These are phyloP conservation scores for Pantala flavescens DNA, from an alignment of 1,140 invertebrate genomes.

Conservation along the genomic window DNA sequence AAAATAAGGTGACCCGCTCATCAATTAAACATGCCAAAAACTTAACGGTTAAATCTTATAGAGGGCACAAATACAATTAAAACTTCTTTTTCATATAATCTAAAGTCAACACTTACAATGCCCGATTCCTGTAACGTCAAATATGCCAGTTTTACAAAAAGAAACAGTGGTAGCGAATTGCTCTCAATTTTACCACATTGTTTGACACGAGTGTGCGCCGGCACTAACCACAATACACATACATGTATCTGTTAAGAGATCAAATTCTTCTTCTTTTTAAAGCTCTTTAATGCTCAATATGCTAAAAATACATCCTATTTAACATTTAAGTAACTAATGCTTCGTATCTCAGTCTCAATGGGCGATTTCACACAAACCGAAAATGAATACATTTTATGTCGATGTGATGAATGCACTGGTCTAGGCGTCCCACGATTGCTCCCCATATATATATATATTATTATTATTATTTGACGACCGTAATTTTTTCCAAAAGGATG, in stretches of 20 bases:
- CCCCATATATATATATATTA: too few relatives aligned
- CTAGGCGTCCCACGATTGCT: too few relatives aligned
- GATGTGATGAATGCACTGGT: too few relatives aligned
- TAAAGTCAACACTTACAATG: too few relatives aligned
- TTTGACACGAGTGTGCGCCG: not conserved
- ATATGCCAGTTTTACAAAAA: conserved; percentile 1
- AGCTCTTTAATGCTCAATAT: not conserved
- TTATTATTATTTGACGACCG: too few relatives aligned
- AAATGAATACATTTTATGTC: too few relatives aligned
- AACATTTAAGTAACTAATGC: not conserved
- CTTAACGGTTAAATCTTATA: too few relatives aligned
- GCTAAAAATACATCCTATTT: not conserved
- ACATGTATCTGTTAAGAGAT: not conserved
- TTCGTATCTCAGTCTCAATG: not conserved
- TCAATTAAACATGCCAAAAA: not conserved
- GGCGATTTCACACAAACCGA: not conserved
- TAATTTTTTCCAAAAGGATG: too few relatives aligned
- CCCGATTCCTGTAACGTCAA: not conserved
- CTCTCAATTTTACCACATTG: not conserved
- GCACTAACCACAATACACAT: not conserved
- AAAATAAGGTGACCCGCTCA: not conserved
- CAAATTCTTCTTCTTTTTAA: not conserved
- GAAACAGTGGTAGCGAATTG: not conserved
- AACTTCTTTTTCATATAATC: too few relatives aligned
- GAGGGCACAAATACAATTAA: too few relatives aligned